These are phyloP conservation scores for Cerastis rubricosa DNA, from an alignment of 2,888 invertebrate genomes.

Conservation along the genomic window DNA sequence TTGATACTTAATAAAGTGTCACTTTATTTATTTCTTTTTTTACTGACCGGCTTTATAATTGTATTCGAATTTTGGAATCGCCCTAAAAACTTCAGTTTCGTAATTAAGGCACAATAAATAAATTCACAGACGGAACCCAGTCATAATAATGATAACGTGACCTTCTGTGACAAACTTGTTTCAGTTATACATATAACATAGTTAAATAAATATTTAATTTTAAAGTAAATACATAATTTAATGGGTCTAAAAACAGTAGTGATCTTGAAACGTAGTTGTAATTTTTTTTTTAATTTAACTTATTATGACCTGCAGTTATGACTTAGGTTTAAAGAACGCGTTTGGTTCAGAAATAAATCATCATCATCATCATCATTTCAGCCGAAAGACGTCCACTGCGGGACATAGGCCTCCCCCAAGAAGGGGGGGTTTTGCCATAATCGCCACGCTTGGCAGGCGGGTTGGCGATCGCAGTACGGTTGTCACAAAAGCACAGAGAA, in stretches of 20 bases:
- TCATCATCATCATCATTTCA: no score
- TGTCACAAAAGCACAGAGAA: no score
- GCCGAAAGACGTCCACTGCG: no score
- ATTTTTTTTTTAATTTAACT: background rate
- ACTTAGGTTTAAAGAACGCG: background rate
- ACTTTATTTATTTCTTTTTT: no score
- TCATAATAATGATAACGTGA: background rate
- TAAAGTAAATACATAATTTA: slow-evolving; percentile 21
- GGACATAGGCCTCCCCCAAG: no score
- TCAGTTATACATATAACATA: slow-evolving; percentile 7
- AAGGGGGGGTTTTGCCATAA: no score
- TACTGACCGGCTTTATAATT: no score
- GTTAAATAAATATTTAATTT: slow-evolving; percentile 28
- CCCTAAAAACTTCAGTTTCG: background rate
- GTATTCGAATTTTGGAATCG: no score
- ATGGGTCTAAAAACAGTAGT: slow-evolving; percentile 19
- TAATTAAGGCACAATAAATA: background rate
- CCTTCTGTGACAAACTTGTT: slow-evolving; percentile 44
- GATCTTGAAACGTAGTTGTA: slow-evolving; percentile 15
- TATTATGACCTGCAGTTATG: background rate
- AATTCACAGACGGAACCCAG: slow-evolving; percentile 29
- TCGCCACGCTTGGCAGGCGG: no score
- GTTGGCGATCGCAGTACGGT: no score
- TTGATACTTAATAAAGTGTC: no score
- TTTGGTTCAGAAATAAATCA: background rate